Conservation (phyloP, 35 echinoderm and acorn worm species). For the Stichopus chloronotus region DNA sequence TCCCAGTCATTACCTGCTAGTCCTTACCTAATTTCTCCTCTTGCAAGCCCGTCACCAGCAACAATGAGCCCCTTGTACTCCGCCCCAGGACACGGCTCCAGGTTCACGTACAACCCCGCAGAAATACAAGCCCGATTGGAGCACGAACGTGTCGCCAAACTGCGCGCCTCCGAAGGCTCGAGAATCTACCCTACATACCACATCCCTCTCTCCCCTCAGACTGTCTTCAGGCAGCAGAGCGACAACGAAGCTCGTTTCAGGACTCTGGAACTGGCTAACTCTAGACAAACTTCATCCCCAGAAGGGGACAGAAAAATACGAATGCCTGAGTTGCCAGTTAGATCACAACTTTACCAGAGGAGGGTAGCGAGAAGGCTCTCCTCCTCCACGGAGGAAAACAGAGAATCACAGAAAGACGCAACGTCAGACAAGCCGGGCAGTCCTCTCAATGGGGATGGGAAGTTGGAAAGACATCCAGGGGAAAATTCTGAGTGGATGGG, state of each 20-base stretch:
- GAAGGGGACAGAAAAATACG: constrained; percentile 59
- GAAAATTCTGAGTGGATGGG: neutral
- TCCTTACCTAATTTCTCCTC: constrained; percentile 82
- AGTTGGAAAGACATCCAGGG: neutral
- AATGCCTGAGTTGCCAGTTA: constrained; percentile 84
- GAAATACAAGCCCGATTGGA: constrained; percentile 88
- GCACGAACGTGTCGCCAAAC: constrained; percentile 78
- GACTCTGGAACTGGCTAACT: constrained; percentile 64
- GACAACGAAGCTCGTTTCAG: constrained; percentile 87
- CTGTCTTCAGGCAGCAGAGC: constrained; percentile 77
- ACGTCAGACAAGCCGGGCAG: neutral
- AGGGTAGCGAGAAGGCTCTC: constrained; percentile 76
- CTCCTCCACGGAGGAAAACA: constrained; percentile 52
- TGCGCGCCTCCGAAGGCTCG: constrained; percentile 65
- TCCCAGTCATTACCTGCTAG: constrained; percentile 95
- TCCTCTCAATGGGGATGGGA: neutral
- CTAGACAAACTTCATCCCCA: constrained; percentile 50
- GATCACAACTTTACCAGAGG: constrained; percentile 86
- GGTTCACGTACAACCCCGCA: constrained; percentile 89
- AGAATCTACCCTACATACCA: constrained; percentile 55
- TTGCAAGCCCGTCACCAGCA: constrained; percentile 79
- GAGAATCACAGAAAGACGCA: constrained; percentile 13
- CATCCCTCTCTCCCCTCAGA: constrained; percentile 74
- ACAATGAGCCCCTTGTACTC: constrained; percentile 80
- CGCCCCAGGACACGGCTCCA: constrained; percentile 65